Evolutionary conservation across 1,140 invertebrate species (phyloP).

Genomic region (Drosophila kepulauana): DNA sequence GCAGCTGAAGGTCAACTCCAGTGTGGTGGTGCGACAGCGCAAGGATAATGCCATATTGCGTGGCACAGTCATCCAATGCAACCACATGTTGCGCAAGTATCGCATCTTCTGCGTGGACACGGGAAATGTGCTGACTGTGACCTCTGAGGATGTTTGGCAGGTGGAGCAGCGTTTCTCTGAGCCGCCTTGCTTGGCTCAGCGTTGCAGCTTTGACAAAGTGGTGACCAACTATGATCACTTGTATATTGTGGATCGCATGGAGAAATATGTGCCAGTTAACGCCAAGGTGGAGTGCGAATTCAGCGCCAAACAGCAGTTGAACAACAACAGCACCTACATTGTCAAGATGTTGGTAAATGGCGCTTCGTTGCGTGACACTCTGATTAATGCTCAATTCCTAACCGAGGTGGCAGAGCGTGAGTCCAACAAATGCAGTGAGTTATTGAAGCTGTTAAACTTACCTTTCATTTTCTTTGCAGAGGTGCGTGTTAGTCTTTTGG

Average conservation of each 20-base stretch:
- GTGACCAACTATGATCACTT: conserved; percentile 86
- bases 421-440: background rate
- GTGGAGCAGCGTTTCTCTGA: conserved; percentile 88
- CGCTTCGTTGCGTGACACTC: conserved; percentile 56
- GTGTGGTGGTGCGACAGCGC: conserved; percentile 89
- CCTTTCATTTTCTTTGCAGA: conserved; percentile 36
- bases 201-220: conserved; percentile 88
- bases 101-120: conserved; percentile 90
- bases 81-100: conserved; percentile 86
- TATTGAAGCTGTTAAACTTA: background rate
- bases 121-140: conserved; percentile 89
- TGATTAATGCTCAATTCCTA: conserved; percentile 66
- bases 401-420: conserved; percentile 67
- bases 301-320: conserved; percentile 44
- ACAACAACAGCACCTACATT: conserved; percentile 39
- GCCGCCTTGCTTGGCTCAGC: conserved; percentile 89
- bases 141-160: conserved; percentile 88
- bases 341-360: conserved; percentile 76
- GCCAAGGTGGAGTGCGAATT: conserved; percentile 75
- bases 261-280: conserved; percentile 81
- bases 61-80: conserved; percentile 87
- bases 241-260: conserved; percentile 87
- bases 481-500: conserved; percentile 64
- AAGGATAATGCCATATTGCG: conserved; percentile 90
- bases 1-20: conserved; percentile 86